Evolutionary conservation across 2,888 invertebrate genomes (phyloP).

Genomic region (Xanthostigma xanthostigma): DNA sequence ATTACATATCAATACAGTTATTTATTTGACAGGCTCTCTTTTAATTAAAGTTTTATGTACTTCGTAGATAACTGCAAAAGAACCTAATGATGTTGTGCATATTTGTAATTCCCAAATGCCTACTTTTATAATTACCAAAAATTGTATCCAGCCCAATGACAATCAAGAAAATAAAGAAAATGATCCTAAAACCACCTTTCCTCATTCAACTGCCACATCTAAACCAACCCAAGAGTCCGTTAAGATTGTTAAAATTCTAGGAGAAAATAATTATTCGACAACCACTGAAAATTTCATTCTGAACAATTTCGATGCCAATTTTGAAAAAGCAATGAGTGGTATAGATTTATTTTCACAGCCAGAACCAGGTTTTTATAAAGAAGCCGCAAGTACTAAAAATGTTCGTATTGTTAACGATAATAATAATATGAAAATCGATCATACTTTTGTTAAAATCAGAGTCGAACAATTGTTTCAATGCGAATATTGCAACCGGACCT

Average conservation of each 20-base stretch:
- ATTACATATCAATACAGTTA: no score
- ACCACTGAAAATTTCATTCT: no score
- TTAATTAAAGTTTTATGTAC: no score
- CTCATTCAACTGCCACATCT: no score
- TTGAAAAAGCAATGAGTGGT: constrained; percentile 7
- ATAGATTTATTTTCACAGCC: constrained; percentile 1
- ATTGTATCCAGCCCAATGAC: background rate
- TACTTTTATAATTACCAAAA: constrained; percentile 2
- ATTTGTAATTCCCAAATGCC: constrained; percentile 2
- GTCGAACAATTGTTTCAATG: constrained; percentile 36
- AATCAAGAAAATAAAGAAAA: no score
- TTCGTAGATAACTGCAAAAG: constrained; percentile 3
- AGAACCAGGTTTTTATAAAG: constrained; percentile 2
- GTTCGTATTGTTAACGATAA: constrained; percentile 1
- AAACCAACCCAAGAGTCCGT: no score
- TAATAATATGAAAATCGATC: background rate
- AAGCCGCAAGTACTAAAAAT: background rate
- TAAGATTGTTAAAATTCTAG: no score
- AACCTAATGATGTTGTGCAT: constrained; percentile 2
- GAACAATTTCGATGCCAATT: constrained; percentile 9
- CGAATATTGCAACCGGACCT: constrained; percentile 43
- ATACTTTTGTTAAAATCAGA: constrained; percentile 18
- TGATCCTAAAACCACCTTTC: no score
- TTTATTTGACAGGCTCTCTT: no score
- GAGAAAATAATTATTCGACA: background rate